Conservation (phyloP, 2,888 invertebrate species). For the Dasysyrphus albostriatus region DNA sequence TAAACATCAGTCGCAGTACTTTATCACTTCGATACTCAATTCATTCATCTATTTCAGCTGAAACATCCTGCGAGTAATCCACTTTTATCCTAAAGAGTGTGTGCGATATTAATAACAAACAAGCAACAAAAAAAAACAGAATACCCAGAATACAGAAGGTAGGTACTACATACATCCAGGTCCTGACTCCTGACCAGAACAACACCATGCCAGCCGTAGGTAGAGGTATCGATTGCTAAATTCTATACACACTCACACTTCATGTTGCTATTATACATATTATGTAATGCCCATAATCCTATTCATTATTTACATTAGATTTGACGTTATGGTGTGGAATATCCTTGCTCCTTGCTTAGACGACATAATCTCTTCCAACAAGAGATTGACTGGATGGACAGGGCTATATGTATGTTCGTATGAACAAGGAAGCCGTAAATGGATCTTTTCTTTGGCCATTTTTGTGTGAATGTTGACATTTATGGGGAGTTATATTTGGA, state of each 20-base stretch:
- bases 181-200: neutral
- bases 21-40: conserved; percentile 44
- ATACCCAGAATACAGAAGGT: neutral
- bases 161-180: neutral
- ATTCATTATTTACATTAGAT: conserved; percentile 74
- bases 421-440: conserved; percentile 26
- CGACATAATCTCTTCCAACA: conserved; percentile 37
- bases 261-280: conserved; percentile 17
- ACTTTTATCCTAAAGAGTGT: conserved; percentile 23
- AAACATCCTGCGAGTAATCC: conserved; percentile 36
- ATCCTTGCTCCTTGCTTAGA: conserved; percentile 42
- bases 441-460: neutral
- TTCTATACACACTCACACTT: conserved; percentile 4
- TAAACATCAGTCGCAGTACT: conserved; percentile 55
- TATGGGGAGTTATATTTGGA: conserved; percentile 19
- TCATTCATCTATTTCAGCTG: conserved; percentile 52
- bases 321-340: conserved; percentile 61
- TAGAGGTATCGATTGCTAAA: conserved; percentile 32
- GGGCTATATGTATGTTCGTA: neutral
- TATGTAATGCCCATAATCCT: conserved; percentile 63
- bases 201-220: neutral
- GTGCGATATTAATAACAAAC: neutral
- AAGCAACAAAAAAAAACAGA: neutral
- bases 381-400: conserved; percentile 6
- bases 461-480: conserved; percentile 11